Base-by-base conservation (phyloP, 1,140 invertebrate genomes). In the Aleiodes sp. region DNA sequence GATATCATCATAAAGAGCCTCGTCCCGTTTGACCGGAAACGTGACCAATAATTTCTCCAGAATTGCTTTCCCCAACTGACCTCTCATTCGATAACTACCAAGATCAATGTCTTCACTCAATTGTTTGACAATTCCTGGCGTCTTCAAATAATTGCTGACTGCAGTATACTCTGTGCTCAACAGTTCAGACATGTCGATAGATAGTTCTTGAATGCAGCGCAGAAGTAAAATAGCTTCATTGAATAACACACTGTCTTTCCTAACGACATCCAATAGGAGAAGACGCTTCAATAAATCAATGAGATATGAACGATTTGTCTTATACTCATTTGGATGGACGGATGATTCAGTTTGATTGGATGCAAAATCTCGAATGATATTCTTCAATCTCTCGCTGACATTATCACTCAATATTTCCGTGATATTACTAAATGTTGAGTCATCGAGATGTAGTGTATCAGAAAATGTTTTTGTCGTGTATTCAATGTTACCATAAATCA, bases 61-160 rank as follows among this genome's bases (percentile, higher is more conserved):
- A 12, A 70, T 65, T 33, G 19, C 63, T n/a, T 37, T 65, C 0
- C 65, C 16, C 12, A 70, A 16, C 1, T 7, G 9, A 31, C 62
- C 69, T 43, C 59, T 59, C 10, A 33, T 43, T n/a, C n/a, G 19
- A 33, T 65, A 70, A 1, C 62, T 9, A 2, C 69, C 69, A 10
- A 70, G 6, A 33, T 70, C 69, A 28, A 70, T 65, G 21, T 65
- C 63, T 4, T 65, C 35, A 9, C 63, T 56, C 14, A 70, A 52
- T 24, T 31, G 4, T 4, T 56, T 24, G 4, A 46, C 8, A 0
- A 61, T 21, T 2, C 33, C 26, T 4, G 52, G 28, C 12, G 41
- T 60, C 28, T 26, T 9, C 21, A 57, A 52, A 8, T 12, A 39
- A 60, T 41, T 26, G 24, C 21, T 9, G 4, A 61, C 52, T 1